phyloP scores from a whole-genome alignment of 2,888 invertebrate species.

The Oligia latruncula region DNA sequence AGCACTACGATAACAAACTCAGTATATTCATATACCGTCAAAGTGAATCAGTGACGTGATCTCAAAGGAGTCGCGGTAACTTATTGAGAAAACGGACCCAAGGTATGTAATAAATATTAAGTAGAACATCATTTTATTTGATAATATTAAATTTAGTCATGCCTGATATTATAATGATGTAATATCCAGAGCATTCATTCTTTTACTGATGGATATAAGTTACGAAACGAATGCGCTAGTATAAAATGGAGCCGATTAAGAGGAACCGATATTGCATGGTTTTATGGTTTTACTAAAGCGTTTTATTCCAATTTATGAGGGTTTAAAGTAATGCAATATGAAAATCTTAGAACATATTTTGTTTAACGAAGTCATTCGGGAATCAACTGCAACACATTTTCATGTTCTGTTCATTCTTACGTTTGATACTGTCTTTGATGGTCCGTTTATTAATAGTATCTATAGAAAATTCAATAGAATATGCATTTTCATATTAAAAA shows the following conservation, averaged over 20 bases:
- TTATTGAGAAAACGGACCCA: constrained; percentile 59
- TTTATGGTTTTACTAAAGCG: neutral
- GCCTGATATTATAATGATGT: constrained; percentile 58
- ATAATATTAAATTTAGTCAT: constrained; percentile 27
- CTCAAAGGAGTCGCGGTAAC: constrained; percentile 66
- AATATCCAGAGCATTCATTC: constrained; percentile 58
- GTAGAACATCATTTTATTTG: constrained; percentile 10
- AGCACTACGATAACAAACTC: constrained; percentile 73
- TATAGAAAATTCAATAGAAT: neutral
- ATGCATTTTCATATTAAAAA: neutral
- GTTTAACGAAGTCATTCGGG: constrained; percentile 11
- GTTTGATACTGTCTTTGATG: neutral
- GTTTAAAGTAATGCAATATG: neutral
- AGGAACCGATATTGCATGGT: constrained; percentile 12
- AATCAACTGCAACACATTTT: neutral
- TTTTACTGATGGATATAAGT: constrained; percentile 47
- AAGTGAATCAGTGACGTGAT: constrained; percentile 78
- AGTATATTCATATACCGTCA: constrained; percentile 68
- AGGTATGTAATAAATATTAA: constrained; percentile 66
- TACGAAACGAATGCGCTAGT: constrained; percentile 42
- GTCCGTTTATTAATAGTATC: neutral
- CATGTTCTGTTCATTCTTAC: constrained; percentile 4
- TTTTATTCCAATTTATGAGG: neutral
- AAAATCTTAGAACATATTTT: neutral
- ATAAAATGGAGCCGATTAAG: constrained; percentile 52